Base-by-base conservation (phyloP, 1,140 invertebrate species). In the Nomia melanderi region DNA sequence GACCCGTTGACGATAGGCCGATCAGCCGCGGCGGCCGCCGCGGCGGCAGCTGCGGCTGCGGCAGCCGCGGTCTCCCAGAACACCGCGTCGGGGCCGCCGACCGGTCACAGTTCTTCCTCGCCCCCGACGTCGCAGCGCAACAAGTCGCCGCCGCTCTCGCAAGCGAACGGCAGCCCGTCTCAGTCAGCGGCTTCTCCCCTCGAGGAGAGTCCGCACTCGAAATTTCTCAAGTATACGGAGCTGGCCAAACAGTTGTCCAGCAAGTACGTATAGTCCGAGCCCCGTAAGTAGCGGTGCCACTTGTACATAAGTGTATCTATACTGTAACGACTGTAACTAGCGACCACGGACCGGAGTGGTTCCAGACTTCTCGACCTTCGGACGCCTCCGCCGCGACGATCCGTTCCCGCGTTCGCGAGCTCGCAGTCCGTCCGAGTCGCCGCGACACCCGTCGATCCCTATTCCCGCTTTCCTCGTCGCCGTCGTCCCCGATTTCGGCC, bases 211-310 rank as follows among this genome's bases (percentile, higher is more conserved):
- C 97, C 97, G 23, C 97, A 98, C 93, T 98, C 97, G 79, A 98
- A 98, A 93, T 98, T 98, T 94, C 95, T 98, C 81, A 98, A 98
- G 93, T 98, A 98, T 93, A 98, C 97, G 87, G 97, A 98, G 93
- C 95, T 98, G 89, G 97, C 97, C 81, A 98, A 98, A 93, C 97
- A 98, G 93, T 94, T 98, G 90, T 98, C 97, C 90, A 98, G 97
- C 93, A 98, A 98, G 94, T 98, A 98, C 93, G 96, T 96, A 94
- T 97, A 96, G 92, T 92, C 91, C 90, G 90, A 90, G 90, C 87
- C 87, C 88, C 87, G 91, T 88, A 91, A 92, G 89, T 92, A 92
- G 91, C 90, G 89, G 90, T 90, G 91, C 89, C 87, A 91, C 85
- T 87, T 92, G 92, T 92, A 92, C 90, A 92, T 92, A 92, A 91